Base-by-base conservation (phyloP, 2,888 invertebrate species). In the Lasioglossum villosulum region DNA sequence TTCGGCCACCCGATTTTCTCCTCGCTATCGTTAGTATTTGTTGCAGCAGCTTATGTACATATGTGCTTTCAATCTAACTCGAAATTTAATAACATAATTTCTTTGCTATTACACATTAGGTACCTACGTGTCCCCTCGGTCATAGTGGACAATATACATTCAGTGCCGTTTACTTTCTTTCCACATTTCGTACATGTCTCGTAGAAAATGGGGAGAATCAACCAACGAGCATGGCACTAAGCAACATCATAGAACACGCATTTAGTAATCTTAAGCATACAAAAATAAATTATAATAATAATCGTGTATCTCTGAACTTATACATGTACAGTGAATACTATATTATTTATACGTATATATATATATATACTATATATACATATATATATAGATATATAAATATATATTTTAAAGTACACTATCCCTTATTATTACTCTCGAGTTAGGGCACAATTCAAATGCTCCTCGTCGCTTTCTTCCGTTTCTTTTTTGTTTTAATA, bases 211-310 rank as follows among this genome's bases (percentile, higher is more conserved):
- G 63, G 71, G 80, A 83, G 73, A 80, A 80, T 59, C 78, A 78
- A 91, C 48, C 63, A 86, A 90, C 87, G 84, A 85, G 86, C 86
- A 91, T 91, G 91, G 91, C 91, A 91, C 91, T 83, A 86, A 90
- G 86, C 86, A 83, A 88, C 83, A 76, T 88, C 77, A 59, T 89
- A 88, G 78, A 90, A 89, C 86, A 90, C 84, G 78, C 83, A 80
- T 89, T 86, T 89, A 89, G 83, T 91, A 86, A 90, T 91, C 94
- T 92, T 93, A 94, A 94, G 92, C 93, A 94, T 94, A 94, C 91
- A 94, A 94, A 94, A 94, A 94, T 94, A 94, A 94, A 94, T 94
- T 94, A 94, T 93, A 94, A 94, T 94, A 94, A 94, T 91, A 92
- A 93, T 93, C 92, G 92, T 93, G 92, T 93, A 93, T 93, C 92